phyloP scores from a whole-genome alignment of 2,113 vertebrate species.

The Balaenoptera acutorostrata region DNA sequence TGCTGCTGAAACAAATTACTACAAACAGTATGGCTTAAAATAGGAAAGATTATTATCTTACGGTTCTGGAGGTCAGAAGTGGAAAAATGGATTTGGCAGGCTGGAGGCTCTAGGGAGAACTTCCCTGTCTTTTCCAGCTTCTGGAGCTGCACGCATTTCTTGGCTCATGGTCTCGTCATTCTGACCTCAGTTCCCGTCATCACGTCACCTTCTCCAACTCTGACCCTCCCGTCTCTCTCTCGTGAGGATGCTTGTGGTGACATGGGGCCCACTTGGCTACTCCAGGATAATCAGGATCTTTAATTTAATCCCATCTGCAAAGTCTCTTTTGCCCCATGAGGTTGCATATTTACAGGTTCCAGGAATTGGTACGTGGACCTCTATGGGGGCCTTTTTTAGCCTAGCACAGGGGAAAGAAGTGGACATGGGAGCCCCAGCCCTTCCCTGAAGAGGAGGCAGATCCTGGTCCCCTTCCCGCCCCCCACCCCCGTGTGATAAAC shows the following conservation, averaged over 20 bases:
- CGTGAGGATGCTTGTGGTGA: not conserved
- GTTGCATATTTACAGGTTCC: fast-evolving
- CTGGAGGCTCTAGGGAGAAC: not conserved
- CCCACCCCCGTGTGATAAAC: fast-evolving
- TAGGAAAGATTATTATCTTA: not conserved
- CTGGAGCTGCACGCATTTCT: fast-evolving
- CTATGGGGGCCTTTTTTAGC: fast-evolving
- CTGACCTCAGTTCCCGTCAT: fast-evolving
- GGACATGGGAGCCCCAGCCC: not conserved
- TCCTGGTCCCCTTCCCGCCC: too few relatives aligned
- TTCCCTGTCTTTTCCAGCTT: not conserved
- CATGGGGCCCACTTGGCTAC: fast-evolving
- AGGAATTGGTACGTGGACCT: fast-evolving
- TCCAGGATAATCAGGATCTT: not conserved
- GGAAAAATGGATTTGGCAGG: not conserved
- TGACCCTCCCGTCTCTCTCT: not conserved
- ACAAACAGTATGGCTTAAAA: not conserved
- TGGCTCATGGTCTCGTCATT: fast-evolving
- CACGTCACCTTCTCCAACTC: not conserved
- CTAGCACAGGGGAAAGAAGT: not conserved
- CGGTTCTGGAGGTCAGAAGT: not conserved
- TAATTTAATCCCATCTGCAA: too few relatives aligned
- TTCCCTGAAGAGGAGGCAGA: fast-evolving
- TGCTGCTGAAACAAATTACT: too few relatives aligned
- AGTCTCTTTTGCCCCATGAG: not conserved